A percentile compares a stretch with the other conserved stretches of the same genome.
phyloP scores from a whole-genome alignment of 2,113 vertebrate genomes.

The Eleginops maclovinus region DNA sequence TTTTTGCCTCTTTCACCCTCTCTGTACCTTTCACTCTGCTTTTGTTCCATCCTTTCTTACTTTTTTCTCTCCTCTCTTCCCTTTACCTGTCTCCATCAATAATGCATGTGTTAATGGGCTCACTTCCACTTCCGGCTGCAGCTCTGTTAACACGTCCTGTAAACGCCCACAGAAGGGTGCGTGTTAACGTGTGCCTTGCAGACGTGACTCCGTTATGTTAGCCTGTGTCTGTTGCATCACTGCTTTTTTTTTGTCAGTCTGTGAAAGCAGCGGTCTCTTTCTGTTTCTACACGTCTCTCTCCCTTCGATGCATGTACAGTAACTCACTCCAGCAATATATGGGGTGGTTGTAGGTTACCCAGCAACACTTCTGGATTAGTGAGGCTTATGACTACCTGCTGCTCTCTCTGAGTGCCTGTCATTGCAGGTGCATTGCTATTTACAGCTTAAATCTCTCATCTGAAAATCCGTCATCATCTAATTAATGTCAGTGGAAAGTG shows the following conservation, averaged over 20 bases:
- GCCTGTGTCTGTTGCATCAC: conserved; percentile 16
- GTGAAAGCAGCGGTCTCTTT: conserved; percentile 27
- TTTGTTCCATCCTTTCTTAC: not conserved
- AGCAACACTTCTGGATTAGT: conserved; percentile 65
- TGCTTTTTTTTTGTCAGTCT: conserved; percentile 12
- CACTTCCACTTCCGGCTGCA: conserved; percentile 20
- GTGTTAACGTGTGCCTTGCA: too few relatives aligned
- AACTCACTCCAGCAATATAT: conserved; percentile 29
- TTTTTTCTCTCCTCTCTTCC: not conserved
- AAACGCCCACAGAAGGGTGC: conserved; percentile 28
- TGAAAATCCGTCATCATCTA: conserved; percentile 47
- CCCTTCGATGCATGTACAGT: conserved; percentile 41
- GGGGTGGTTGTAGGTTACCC: conserved; percentile 60
- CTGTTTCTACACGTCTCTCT: not conserved
- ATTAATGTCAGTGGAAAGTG: conserved; percentile 30
- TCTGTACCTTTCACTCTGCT: not conserved
- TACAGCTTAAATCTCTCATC: conserved; percentile 23
- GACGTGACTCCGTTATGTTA: not conserved
- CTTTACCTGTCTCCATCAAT: conserved; percentile 2
- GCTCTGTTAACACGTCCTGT: conserved; percentile 4
- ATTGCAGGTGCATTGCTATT: conserved; percentile 32
- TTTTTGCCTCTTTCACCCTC: not conserved
- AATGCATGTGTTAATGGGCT: conserved; percentile 40
- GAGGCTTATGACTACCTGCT: conserved; percentile 60
- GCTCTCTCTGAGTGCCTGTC: conserved; percentile 17